Conservation (phyloP, 2,113 vertebrate species). For the Haliaeetus leucogaster region DNA sequence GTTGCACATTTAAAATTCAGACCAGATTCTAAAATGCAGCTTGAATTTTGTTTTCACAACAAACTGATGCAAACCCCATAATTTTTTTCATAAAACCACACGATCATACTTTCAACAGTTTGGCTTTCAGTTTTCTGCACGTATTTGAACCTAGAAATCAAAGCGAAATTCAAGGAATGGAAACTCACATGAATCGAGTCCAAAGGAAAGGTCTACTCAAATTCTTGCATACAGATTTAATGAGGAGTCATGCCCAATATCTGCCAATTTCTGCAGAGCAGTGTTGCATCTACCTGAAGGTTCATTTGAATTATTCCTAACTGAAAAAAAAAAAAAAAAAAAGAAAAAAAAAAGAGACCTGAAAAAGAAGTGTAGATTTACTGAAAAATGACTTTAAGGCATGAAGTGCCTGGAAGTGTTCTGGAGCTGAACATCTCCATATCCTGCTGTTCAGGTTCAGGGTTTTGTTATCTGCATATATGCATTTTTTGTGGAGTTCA, state of each 20-base stretch:
- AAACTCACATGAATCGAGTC: constrained; percentile 21
- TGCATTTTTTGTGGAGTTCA: background rate
- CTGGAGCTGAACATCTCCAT: background rate
- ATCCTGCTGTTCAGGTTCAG: background rate
- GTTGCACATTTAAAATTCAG: background rate
- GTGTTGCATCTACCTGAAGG: background rate
- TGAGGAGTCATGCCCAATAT: background rate
- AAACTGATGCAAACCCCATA: background rate
- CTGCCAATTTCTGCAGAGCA: background rate
- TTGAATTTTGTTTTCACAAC: background rate
- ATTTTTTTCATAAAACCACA: background rate
- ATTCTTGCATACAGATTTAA: constrained; percentile 5
- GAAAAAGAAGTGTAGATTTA: background rate
- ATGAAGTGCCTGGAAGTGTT: background rate
- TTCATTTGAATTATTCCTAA: background rate
- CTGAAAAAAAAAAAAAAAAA: background rate
- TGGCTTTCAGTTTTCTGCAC: background rate
- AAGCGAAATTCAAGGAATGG: constrained; percentile 18
- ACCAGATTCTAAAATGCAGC: background rate
- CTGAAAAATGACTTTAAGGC: background rate
- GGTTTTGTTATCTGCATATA: background rate
- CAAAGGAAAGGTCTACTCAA: constrained; percentile 18
- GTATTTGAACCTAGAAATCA: constrained; percentile 10
- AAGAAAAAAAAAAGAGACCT: too few relatives aligned
- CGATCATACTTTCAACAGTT: background rate